These are phyloP conservation scores for Drosophila diplacantha DNA, from an alignment of 2,888 invertebrate species.

Conservation along the genomic window DNA sequence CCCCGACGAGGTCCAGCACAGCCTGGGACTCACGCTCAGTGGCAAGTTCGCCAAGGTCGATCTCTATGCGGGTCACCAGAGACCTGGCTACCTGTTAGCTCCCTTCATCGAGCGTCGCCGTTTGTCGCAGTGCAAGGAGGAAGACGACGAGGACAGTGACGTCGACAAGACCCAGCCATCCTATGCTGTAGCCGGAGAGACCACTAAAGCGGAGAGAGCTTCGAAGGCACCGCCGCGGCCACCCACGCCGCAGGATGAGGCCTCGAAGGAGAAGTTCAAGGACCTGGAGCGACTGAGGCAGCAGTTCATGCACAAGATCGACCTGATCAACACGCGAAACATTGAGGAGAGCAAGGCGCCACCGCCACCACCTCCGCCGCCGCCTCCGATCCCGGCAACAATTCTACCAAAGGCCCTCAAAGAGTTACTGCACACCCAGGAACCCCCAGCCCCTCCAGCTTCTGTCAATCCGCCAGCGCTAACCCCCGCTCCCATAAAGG, in stretches of 20 bases:
- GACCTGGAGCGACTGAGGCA: slow-evolving; percentile 74
- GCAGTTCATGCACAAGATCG: slow-evolving; percentile 77
- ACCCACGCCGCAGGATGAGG: slow-evolving; percentile 67
- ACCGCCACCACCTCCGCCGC: slow-evolving; percentile 66
- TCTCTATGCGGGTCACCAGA: slow-evolving; percentile 58
- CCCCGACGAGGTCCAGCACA: slow-evolving; percentile 49
- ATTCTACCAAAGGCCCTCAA: slow-evolving; percentile 75
- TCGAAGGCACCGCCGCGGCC: slow-evolving; percentile 71
- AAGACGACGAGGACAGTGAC: slow-evolving; percentile 85
- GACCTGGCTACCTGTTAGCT: slow-evolving; percentile 76
- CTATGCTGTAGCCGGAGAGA: slow-evolving; percentile 15
- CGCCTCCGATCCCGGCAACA: slow-evolving; percentile 76
- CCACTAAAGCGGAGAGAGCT: slow-evolving; percentile 42
- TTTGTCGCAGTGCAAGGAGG: slow-evolving; percentile 89
- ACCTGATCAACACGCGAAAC: slow-evolving; percentile 75
- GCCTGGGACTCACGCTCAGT: slow-evolving; percentile 38
- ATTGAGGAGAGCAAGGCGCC: slow-evolving; percentile 68
- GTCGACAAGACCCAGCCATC: slow-evolving; percentile 69
- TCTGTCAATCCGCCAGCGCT: not conserved
- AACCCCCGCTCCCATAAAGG: not conserved
- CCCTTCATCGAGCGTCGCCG: slow-evolving; percentile 82
- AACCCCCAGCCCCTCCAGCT: not conserved
- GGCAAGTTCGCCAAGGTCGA: slow-evolving; percentile 54
- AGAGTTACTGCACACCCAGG: slow-evolving; percentile 58
- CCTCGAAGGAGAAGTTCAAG: slow-evolving; percentile 74